These are phyloP conservation scores for Melanogrammus aeglefinus DNA, from an alignment of 2,797 vertebrate genomes.

Conservation along the genomic window DNA sequence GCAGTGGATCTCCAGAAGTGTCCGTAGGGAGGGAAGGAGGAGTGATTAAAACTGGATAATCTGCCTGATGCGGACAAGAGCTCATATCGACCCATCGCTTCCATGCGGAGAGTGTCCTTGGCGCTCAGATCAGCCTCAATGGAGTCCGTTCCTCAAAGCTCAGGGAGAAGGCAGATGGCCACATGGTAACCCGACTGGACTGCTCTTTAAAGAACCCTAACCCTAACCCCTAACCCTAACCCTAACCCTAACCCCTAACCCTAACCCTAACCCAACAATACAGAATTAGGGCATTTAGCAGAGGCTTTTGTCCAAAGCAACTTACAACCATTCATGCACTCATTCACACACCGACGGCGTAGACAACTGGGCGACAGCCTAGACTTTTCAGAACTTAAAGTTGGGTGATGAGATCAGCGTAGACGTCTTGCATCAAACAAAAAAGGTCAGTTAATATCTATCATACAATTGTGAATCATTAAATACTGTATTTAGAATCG, in stretches of 20 bases:
- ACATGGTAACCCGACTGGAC: background rate
- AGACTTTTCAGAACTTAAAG: background rate
- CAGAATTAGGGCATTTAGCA: background rate
- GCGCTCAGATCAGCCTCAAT: conserved; percentile 51
- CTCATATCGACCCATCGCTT: conserved; percentile 49
- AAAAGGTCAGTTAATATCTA: background rate
- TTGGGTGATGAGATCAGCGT: background rate
- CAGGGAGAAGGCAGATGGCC: conserved; percentile 18
- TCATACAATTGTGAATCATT: background rate
- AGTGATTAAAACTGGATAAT: conserved; percentile 56
- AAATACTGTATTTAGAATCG: background rate
- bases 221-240: too few species aligned
- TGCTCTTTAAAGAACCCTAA: background rate
- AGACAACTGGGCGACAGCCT: too few species aligned
- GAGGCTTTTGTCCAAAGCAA: too few species aligned
- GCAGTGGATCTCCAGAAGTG: conserved; percentile 15
- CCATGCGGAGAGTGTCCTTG: conserved; percentile 45
- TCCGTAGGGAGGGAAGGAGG: conserved; percentile 23
- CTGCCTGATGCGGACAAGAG: conserved; percentile 48
- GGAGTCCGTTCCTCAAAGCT: conserved; percentile 56
- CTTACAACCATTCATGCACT: too few species aligned
- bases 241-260: too few species aligned
- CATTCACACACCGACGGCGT: too few species aligned
- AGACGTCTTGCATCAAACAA: background rate
- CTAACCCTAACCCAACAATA: too few species aligned